Evolutionary conservation across 2,888 invertebrate genomes (phyloP), one percentile per base, ranked within the genome.

Genomic region (Trichopoda pennipes): DNA sequence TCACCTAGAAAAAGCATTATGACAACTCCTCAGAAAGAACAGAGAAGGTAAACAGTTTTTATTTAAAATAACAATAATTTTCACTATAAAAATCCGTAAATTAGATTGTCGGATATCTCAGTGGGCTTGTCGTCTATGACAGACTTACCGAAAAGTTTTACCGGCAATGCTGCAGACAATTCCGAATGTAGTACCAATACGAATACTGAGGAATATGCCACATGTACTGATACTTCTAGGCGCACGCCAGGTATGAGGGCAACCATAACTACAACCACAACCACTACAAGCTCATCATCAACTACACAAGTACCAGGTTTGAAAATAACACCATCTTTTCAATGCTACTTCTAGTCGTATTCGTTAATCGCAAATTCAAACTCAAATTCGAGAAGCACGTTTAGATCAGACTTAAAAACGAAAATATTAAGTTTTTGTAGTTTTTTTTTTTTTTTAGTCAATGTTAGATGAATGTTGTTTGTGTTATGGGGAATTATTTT

Each of bases 181-280:
- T 96, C 96, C n/a, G 97, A 97, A 92, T 96, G 96, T 87, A 97
- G 97, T 80, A 95, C 93, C 3, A 93, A 95, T 51, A 81, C 81
- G 42, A 93, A 95, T 47, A 95, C 95, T 21, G 96, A 97, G 90
- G 97, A 97, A 91, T 97, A 97, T 90, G 95, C 96, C 85, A 97
- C 97, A 86, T 97, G 97, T 89, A 97, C 95, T 72, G 95, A 95
- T 88, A 95, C 94, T 87, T 95, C 95, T 19, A 93, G 94, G 90
- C 92, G 90, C 86, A 92, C 89, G 89, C 92, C 88, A 92, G 92
- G 91, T 92, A 93, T 89, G 90, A 92, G 90, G 91, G 92, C 91
- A 85, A 90, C 91, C 87, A 87, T 90, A 85, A 90, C 91, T 88
- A 88, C 92, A 90, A 90, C 90, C 87, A 90, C 91, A 88, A 88